phyloP scores from a whole-genome alignment of 2,113 vertebrate genomes.

The Siniperca knerii region DNA sequence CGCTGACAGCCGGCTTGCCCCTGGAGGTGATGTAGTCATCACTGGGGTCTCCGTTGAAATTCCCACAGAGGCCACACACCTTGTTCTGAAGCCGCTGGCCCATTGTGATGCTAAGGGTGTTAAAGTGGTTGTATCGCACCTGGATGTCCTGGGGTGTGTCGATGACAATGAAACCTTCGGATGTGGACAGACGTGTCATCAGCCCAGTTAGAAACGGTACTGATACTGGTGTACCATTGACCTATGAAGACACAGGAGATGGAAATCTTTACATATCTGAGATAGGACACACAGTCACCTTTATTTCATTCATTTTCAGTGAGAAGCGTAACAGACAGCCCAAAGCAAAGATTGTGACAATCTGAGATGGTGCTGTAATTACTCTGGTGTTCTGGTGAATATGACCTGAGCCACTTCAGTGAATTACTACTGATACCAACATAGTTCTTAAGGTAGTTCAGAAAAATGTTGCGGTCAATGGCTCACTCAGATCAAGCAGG shows the following conservation, averaged over 20 bases:
- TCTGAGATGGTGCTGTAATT: constrained; percentile 23
- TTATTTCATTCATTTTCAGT: neutral
- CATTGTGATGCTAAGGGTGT: constrained; percentile 93
- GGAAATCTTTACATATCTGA: neutral
- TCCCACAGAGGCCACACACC: constrained; percentile 97
- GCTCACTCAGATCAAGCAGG: constrained; percentile 14
- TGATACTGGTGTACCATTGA: constrained; percentile 94
- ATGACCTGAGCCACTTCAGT: neutral
- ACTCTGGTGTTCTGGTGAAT: constrained; percentile 1
- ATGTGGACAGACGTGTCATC: constrained; percentile 94
- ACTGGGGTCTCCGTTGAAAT: constrained; percentile 94
- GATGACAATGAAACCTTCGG: constrained; percentile 96
- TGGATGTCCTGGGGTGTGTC: constrained; percentile 96
- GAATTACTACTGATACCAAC: neutral
- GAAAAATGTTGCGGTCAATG: constrained; percentile 8
- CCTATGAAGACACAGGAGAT: constrained; percentile 79
- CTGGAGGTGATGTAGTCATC: constrained; percentile 96
- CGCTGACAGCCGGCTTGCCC: constrained; percentile 92
- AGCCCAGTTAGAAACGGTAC: constrained; percentile 95
- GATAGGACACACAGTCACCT: neutral
- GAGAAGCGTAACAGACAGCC: too few relatives aligned
- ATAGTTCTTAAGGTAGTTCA: constrained; percentile 15
- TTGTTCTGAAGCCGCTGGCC: constrained; percentile 97
- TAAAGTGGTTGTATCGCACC: constrained; percentile 95
- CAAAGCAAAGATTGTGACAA: neutral